These are phyloP conservation scores for Indicator maculatus DNA, from an alignment of 2,113 vertebrate genomes.

Conservation along the genomic window DNA sequence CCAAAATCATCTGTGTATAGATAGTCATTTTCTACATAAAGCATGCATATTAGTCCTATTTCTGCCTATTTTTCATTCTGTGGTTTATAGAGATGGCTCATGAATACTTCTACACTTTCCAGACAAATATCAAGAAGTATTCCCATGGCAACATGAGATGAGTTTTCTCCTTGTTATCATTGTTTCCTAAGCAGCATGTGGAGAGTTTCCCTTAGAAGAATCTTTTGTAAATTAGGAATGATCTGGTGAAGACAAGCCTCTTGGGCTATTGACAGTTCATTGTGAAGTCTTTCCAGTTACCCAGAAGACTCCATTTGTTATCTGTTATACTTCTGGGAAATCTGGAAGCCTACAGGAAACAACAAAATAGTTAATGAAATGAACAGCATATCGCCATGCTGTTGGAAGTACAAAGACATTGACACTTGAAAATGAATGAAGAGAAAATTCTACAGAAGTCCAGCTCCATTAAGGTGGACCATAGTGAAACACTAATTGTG, in stretches of 20 bases:
- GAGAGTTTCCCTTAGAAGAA: not conserved
- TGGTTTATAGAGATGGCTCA: not conserved
- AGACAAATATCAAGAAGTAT: slow-evolving; percentile 16
- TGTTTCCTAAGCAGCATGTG: not conserved
- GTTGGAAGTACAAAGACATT: not conserved
- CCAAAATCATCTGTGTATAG: not conserved
- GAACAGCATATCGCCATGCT: not conserved
- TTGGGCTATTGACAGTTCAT: not conserved
- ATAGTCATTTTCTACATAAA: not conserved
- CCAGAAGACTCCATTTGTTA: not conserved
- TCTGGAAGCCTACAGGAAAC: not conserved
- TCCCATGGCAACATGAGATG: not conserved
- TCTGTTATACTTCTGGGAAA: not conserved
- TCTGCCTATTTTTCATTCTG: not conserved
- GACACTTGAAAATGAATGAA: not conserved
- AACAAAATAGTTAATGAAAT: not conserved
- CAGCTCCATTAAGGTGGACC: not conserved
- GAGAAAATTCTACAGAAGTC: not conserved
- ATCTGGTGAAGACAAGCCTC: not conserved
- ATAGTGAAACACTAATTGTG: not conserved
- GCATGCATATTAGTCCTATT: not conserved
- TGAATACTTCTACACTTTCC: not conserved
- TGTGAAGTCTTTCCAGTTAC: not conserved
- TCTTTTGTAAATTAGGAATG: slow-evolving; percentile 23
- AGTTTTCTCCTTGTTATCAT: not conserved